phyloP scores from a whole-genome alignment of 2,113 vertebrate genomes.

The Henicopernis longicauda region DNA sequence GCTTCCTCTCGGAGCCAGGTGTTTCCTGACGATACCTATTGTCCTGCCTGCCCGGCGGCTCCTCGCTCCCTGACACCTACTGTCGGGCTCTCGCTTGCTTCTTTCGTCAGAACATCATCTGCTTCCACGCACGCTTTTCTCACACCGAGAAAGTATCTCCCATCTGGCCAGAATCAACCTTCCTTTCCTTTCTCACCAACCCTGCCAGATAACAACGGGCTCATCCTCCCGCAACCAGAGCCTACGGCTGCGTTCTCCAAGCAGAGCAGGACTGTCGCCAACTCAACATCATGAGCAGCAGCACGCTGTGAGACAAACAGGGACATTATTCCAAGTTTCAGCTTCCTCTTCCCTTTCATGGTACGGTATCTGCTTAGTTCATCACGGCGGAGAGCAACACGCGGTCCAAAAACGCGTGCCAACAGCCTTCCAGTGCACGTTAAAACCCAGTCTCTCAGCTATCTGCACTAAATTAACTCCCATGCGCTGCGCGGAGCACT shows the following conservation, averaged over 20 bases:
- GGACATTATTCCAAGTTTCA: neutral
- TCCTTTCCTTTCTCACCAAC: constrained; percentile 79
- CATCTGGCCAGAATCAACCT: constrained; percentile 74
- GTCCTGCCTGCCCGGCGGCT: neutral
- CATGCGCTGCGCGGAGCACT: neutral
- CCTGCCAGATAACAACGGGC: constrained; percentile 69
- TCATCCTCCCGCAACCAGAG: constrained; percentile 59
- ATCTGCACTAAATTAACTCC: constrained; percentile 44
- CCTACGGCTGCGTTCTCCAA: neutral
- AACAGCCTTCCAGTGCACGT: constrained; percentile 52
- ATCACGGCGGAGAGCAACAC: constrained; percentile 37
- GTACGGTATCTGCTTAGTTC: constrained; percentile 61
- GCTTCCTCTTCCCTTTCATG: constrained; percentile 53
- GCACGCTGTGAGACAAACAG: constrained; percentile 58
- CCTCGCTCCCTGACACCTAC: constrained; percentile 11
- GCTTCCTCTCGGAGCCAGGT: constrained; percentile 74
- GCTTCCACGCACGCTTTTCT: constrained; percentile 67
- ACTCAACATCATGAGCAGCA: constrained; percentile 37
- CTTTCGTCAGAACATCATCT: constrained; percentile 66
- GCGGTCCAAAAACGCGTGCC: constrained; percentile 42
- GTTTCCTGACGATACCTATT: constrained; percentile 74
- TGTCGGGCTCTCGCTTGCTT: constrained; percentile 21
- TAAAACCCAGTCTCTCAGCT: neutral
- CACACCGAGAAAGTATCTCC: constrained; percentile 64
- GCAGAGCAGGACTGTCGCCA: constrained; percentile 16